Percentiles rank a stretch among this genome's conserved stretches.
Conservation (phyloP, 1,140 invertebrate genomes). For the Lasaia peninsularis region DNA sequence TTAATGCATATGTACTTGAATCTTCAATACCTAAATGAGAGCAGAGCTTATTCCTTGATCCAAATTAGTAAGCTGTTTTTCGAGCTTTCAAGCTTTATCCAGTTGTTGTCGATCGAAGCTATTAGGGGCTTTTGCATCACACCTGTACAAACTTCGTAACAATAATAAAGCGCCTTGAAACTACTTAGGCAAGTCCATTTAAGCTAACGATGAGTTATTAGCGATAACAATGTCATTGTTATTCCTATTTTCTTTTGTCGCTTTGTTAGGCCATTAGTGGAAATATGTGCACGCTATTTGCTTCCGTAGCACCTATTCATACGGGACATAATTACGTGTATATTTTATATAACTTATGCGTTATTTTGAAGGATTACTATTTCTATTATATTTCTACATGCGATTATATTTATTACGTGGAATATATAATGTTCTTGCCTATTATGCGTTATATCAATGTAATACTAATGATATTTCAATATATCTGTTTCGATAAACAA, state of each 20-base stretch:
- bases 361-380: background rate
- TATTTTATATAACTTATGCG: conserved; percentile 12
- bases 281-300: conserved; percentile 23
- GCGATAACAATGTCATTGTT: conserved; percentile 61
- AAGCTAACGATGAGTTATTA: conserved; percentile 60
- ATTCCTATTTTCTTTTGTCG: conserved; percentile 51
- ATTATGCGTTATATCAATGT: background rate
- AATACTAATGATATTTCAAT: too few species aligned
- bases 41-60: background rate
- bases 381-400: background rate
- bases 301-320: conserved; percentile 21
- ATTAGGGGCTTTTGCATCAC: conserved; percentile 16
- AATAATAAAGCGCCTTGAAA: conserved; percentile 22
- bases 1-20: too few species aligned
- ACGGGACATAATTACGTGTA: conserved; percentile 1
- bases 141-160: conserved; percentile 16
- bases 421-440: background rate
- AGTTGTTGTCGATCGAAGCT: background rate
- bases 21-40: background rate
- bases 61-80: background rate
- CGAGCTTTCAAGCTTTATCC: background rate
- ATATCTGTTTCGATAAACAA: too few species aligned
- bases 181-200: conserved; percentile 51
- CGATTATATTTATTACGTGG: background rate
- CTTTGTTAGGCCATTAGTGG: conserved; percentile 36